Evolutionary conservation across 2,797 vertebrate species (phyloP).

Genomic region (Gymnoscopelus braueri): DNA sequence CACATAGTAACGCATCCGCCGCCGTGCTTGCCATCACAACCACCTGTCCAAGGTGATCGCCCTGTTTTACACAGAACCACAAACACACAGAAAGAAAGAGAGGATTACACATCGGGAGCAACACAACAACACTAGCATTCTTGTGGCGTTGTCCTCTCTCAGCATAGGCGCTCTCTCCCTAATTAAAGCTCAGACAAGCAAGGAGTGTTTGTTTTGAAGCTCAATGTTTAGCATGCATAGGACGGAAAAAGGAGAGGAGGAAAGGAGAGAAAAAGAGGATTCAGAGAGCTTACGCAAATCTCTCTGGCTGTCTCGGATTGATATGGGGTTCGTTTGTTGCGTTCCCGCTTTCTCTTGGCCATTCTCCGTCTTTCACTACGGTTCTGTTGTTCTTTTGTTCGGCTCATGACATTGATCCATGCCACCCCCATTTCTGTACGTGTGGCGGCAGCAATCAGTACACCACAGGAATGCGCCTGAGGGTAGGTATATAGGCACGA

Average conservation of each 20-base stretch:
- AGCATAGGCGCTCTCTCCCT: conserved; percentile 18
- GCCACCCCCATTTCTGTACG: conserved; percentile 29
- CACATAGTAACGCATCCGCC: conserved; percentile 89
- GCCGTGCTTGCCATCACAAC: conserved; percentile 91
- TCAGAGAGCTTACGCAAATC: conserved; percentile 65
- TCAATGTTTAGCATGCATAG: conserved; percentile 52
- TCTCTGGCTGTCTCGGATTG: conserved; percentile 66
- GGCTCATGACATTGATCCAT: conserved; percentile 49
- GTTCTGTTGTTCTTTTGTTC: conserved; percentile 44
- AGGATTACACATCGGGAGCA: conserved; percentile 35
- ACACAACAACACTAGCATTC: conserved; percentile 13
- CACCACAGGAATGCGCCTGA: conserved; percentile 29
- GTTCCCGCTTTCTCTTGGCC: conserved; percentile 48
- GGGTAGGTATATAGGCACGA: no score
- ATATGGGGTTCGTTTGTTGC: conserved; percentile 58
- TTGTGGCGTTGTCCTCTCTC: background rate
- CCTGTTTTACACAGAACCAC: conserved; percentile 71
- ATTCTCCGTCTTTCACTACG: conserved; percentile 6
- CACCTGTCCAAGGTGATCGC: conserved; percentile 92
- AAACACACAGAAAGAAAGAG: conserved; percentile 28
- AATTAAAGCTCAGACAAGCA: conserved; percentile 47
- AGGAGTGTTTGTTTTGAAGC: conserved; percentile 49
- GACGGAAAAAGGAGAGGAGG: conserved; percentile 3
- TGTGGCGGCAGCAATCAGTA: conserved; percentile 46
- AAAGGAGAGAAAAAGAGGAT: conserved; percentile 51